Conservation (phyloP, 2,797 vertebrate species). For the Anguilla megastoma region DNA sequence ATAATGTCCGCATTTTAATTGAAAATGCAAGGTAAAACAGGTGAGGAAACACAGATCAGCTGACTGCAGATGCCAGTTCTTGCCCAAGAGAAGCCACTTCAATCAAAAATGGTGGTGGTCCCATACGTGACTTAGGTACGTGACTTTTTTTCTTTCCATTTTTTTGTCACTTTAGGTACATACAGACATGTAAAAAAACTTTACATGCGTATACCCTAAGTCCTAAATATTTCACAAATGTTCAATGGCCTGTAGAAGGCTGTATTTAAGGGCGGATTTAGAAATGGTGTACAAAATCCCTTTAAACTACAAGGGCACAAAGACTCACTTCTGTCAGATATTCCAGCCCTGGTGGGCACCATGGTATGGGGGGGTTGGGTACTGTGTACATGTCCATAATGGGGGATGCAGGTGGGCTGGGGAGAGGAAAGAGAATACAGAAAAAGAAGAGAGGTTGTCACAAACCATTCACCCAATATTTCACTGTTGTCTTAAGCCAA, state of each 20-base stretch:
- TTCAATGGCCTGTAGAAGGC: neutral
- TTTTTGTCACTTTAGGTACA: neutral
- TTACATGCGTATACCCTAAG: neutral
- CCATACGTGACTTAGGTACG: neutral
- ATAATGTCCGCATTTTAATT: neutral
- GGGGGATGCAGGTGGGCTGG: neutral
- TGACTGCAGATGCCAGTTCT: neutral
- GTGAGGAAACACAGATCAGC: neutral
- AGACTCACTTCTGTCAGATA: slow-evolving; percentile 84
- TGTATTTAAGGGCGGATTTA: neutral
- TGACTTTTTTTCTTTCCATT: neutral
- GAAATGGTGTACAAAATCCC: neutral
- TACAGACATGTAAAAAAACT: neutral
- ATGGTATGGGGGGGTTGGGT: slow-evolving; percentile 71
- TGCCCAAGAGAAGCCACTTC: neutral
- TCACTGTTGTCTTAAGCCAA: neutral
- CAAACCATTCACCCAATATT: neutral
- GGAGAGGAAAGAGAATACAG: neutral
- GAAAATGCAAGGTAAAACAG: neutral
- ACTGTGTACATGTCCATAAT: slow-evolving; percentile 73
- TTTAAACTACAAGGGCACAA: neutral
- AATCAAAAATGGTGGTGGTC: neutral
- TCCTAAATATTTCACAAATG: neutral
- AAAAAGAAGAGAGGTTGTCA: neutral
- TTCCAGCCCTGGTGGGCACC: slow-evolving; percentile 87